Evolutionary conservation across 2,888 invertebrate genomes (phyloP).

Genomic region (Geophilus truncorum): DNA sequence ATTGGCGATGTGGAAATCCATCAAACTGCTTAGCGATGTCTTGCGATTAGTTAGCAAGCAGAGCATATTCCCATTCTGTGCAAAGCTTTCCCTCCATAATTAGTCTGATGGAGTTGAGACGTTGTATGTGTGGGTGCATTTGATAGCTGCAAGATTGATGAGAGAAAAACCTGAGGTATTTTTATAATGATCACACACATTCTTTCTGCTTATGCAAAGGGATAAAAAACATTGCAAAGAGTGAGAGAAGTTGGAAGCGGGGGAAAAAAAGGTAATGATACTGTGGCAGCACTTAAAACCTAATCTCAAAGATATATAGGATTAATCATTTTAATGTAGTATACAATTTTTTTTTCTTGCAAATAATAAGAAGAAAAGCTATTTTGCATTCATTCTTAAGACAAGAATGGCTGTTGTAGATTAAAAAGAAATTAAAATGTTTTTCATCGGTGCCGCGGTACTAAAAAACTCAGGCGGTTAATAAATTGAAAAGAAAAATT

Average conservation of each 20-base stretch:
- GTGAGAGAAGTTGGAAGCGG: background rate
- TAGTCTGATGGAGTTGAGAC: conserved; percentile 11
- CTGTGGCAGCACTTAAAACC: conserved; percentile 8
- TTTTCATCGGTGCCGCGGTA: background rate
- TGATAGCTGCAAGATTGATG: conserved; percentile 32
- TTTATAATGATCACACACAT: conserved; percentile 29
- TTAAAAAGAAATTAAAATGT: background rate
- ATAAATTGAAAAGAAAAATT: background rate
- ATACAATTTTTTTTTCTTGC: background rate
- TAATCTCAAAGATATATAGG: conserved; percentile 28
- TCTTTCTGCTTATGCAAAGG: background rate
- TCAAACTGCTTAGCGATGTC: no score
- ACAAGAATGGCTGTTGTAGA: background rate
- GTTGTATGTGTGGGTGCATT: conserved; percentile 6
- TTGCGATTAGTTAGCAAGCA: background rate
- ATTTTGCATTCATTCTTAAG: background rate
- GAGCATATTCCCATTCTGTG: background rate
- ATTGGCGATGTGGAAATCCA: no score
- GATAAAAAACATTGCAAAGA: background rate
- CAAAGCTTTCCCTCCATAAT: background rate
- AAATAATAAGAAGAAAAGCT: background rate
- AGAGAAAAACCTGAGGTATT: conserved; percentile 16
- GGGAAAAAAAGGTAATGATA: background rate
- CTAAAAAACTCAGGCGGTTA: background rate
- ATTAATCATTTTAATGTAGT: conserved; percentile 32